A percentile compares a stretch with the other conserved stretches of the same genome.
These are phyloP conservation scores for Hepsetus odoe DNA, from an alignment of 2,113 vertebrate genomes.

Conservation along the genomic window DNA sequence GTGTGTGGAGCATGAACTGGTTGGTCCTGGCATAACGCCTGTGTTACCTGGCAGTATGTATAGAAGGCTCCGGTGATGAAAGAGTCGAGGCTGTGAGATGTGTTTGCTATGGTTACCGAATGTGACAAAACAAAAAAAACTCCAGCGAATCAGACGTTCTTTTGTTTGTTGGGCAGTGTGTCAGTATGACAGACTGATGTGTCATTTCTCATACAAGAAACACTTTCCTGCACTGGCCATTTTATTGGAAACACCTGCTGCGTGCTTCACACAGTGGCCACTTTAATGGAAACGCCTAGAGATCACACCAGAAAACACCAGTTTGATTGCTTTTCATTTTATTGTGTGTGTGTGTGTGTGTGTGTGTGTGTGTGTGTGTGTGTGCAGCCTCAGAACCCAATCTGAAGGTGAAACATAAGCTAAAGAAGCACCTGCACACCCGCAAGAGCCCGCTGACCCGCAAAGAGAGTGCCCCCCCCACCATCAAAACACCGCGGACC, in stretches of 20 bases:
- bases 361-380: not conserved
- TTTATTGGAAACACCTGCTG: not conserved
- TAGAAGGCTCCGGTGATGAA: not conserved
- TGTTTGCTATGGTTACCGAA: not conserved
- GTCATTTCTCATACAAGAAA: not conserved
- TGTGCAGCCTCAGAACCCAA: conserved; percentile 89
- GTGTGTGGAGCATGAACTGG: no score
- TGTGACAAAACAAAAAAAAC: not conserved
- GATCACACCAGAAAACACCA: no score
- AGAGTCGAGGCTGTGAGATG: not conserved
- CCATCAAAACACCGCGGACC: conserved; percentile 80
- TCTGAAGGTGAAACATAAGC: conserved; percentile 86
- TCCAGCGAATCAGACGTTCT: no score
- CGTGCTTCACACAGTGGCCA: not conserved
- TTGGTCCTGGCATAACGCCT: not conserved
- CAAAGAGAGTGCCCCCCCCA: conserved; percentile 92
- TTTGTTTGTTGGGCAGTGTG: no score
- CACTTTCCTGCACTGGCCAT: not conserved
- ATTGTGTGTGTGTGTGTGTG: not conserved
- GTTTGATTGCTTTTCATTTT: not conserved
- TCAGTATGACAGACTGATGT: no score
- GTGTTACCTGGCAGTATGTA: not conserved
- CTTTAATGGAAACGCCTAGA: not conserved
- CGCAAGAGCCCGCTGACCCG: conserved; percentile 89
- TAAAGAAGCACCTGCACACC: conserved; percentile 84